Base-by-base conservation (phyloP, 2,113 vertebrate genomes). In the Microcebus tavaratra region DNA sequence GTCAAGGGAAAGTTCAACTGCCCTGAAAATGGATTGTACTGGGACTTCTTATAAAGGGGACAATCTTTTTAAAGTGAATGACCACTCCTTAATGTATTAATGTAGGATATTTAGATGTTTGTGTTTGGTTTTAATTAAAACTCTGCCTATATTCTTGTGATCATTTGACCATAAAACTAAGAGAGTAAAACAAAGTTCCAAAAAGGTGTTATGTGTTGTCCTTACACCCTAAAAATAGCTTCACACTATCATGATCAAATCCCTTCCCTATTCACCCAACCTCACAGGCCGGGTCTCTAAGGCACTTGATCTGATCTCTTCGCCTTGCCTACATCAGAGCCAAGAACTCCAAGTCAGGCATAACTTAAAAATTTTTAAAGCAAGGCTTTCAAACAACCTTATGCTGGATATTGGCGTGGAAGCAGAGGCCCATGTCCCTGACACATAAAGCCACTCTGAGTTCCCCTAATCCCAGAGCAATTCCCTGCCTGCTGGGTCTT, bases 391-490 rank as follows among this genome's bases (percentile, higher is more conserved):
- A 84, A 89, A 94, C 70, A 85, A 67, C 39, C 55, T 93, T 59
- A 55, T 50, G 34, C n/a, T 73, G 25, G 55, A 73, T 36, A 72
- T 27, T 23, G 23, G 9, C 59, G 29, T 45, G 17, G 42, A 88
- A 80, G 34, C 92, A 91, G 12, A 87, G 72, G 31, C 50, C 53
- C 11, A 15, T n/a, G 20, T 75, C 45, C 20, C 50, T 63, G 36
- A 88, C 88, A 95, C 15, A 78, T 70, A 96, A 53, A 94, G 81
- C 17, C 73, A 67, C 82, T 82, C 29, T 78, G 76, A 59, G 29
- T 55, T 89, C 50, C 31, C 23, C 78, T 93, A 95, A 94, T 97
- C 84, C 70, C 87, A 27, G 34, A 92, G 96, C 97, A 98, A 94
- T 91, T 55, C 27, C 65, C 57, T 70, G 57, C 95, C 92, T 94